Base-by-base conservation (phyloP, 2,113 vertebrate genomes). In the Fregata magnificens region DNA sequence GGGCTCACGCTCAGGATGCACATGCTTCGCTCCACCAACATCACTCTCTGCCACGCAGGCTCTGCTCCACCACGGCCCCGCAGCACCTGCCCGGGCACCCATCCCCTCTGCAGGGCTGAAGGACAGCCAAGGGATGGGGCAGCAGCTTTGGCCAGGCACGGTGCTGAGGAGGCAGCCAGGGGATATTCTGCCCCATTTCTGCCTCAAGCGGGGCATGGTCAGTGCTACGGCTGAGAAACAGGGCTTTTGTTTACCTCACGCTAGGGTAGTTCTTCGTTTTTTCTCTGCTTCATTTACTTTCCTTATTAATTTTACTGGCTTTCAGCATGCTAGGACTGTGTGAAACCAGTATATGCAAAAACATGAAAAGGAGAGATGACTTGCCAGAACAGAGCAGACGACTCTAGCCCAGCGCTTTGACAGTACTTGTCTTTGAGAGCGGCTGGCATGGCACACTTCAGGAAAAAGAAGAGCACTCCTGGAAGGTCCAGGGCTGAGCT, bases 291-390 rank as follows among this genome's bases (percentile, higher is more conserved):
- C 56, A 94, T 90, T 95, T 94, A 77, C 71, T 90, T 86, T 82
- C 58, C 74, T 84, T 92, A 87, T 94, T 91, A 87, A 80, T 90
- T 85, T 88, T 96, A 95, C 89, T 88, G 96, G 55, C 55, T 91
- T 96, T 91, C 86, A 85, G 78, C 42, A 28, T 20, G 84, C 78
- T 58, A 15, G 59, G 38, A 12, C 91, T 73, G 55, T 90, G 71
- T 56, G 94, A 96, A 97, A 97, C 95, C 78, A 55, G 89, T 59
- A 58, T 82, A 97, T 96, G 96, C 95, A 97, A 97, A 97, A 95
- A 32, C 18, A 36, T 44, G 86, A 93, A 55, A 86, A 85, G 50
- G 63, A 88, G 69, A 86, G 38, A 74, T 52, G 71, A 82, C 38
- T 36, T 77, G 74, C 47, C 58, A 62, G 91, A 93, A 49, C 8